phyloP scores from a whole-genome alignment of 2,113 vertebrate genomes.

The Epinephelus cyanopodus region DNA sequence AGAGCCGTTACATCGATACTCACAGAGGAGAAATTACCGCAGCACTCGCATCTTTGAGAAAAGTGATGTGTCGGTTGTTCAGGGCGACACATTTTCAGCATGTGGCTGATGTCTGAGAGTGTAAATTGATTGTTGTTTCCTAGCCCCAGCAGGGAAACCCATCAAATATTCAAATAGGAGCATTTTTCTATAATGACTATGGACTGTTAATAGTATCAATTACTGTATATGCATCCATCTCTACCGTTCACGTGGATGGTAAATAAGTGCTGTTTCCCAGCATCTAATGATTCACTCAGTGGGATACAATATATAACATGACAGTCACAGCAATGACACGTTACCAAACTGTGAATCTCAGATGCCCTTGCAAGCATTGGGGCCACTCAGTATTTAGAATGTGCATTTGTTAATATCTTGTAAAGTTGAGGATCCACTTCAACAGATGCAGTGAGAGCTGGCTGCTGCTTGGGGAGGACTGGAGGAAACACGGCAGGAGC shows the following conservation, averaged over 20 bases:
- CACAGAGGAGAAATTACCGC: neutral
- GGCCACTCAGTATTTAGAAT: no score
- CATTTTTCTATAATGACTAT: neutral
- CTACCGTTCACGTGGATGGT: neutral
- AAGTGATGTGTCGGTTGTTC: neutral
- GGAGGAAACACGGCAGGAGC: no score
- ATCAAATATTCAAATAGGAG: slow-evolving; percentile 25
- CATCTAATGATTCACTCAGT: neutral
- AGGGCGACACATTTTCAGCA: slow-evolving; percentile 27
- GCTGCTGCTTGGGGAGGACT: no score
- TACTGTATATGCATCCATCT: neutral
- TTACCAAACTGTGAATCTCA: neutral
- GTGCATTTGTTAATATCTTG: no score
- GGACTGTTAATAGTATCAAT: neutral
- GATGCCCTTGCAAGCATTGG: neutral
- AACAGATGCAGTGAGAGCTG: no score
- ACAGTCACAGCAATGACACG: neutral
- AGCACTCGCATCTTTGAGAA: neutral
- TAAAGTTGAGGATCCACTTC: no score
- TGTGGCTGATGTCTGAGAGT: slow-evolving; percentile 17
- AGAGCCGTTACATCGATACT: neutral
- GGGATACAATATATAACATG: neutral
- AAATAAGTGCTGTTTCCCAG: neutral
- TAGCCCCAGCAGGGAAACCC: neutral
- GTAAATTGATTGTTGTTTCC: slow-evolving; percentile 1